phyloP scores from a whole-genome alignment of 53 echinoderm and acorn worm genomes.

The Holothuria leucospilota region DNA sequence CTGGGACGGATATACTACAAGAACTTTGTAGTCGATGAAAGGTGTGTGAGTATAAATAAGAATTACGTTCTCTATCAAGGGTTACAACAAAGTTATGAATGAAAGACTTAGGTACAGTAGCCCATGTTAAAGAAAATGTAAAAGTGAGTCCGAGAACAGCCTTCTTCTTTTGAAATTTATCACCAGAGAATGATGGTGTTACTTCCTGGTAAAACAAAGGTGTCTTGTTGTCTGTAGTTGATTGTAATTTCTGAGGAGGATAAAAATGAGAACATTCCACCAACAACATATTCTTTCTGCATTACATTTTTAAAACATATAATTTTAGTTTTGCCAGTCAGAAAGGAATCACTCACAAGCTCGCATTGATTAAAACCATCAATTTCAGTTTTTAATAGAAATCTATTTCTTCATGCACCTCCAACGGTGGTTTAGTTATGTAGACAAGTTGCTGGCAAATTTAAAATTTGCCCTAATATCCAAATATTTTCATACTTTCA shows the following conservation, averaged over 20 bases:
- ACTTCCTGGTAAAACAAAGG: conserved; percentile 60
- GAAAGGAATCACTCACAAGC: no score
- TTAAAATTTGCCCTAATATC: no score
- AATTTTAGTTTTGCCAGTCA: no score
- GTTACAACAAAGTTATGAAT: conserved; percentile 80
- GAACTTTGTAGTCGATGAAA: conserved; percentile 19
- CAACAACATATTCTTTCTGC: not conserved
- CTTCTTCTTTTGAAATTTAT: conserved; percentile 67
- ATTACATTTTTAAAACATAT: no score
- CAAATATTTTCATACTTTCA: no score
- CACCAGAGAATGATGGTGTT: conserved; percentile 30
- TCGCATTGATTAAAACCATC: no score
- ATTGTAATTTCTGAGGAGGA: conserved; percentile 80
- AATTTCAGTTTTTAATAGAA: no score
- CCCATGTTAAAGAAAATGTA: conserved; percentile 75
- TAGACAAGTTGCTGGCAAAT: no score
- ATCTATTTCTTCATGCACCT: no score
- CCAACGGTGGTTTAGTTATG: no score
- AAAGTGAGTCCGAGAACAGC: conserved; percentile 79
- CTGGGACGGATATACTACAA: no score
- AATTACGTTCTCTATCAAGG: conserved; percentile 71
- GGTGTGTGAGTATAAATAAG: conserved; percentile 73
- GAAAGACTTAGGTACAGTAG: conserved; percentile 1
- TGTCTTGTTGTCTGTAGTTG: conserved; percentile 74
- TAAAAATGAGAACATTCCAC: conserved; percentile 5